Evolutionary conservation across 2,113 vertebrate species (phyloP).

Genomic region (Climacteris rufus): DNA sequence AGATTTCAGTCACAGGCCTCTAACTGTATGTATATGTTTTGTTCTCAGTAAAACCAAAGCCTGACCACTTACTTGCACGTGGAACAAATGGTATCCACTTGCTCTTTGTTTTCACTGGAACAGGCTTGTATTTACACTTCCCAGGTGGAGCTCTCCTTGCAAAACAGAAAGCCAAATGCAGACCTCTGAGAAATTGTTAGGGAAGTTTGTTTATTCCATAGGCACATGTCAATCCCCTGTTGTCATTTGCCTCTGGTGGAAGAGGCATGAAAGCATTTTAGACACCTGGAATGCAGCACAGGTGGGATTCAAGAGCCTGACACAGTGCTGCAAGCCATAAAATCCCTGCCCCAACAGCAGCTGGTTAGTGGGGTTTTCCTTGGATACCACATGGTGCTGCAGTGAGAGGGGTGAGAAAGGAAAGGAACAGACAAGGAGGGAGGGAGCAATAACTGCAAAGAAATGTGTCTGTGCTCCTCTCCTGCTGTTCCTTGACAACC

Average conservation of each 20-base stretch:
- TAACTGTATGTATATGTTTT: not conserved
- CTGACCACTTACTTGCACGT: conserved; percentile 72
- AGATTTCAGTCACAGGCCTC: not conserved
- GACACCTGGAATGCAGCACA: not conserved
- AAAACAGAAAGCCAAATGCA: conserved; percentile 11
- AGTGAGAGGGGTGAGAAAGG: not conserved
- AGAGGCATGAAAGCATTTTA: not conserved
- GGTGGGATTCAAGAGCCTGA: not conserved
- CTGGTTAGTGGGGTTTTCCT: not conserved
- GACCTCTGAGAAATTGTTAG: not conserved
- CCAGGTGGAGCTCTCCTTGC: conserved; percentile 82
- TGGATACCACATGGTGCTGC: not conserved
- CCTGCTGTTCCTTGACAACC: not conserved
- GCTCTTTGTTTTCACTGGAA: conserved; percentile 77
- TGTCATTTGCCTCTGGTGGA: not conserved
- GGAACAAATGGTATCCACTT: conserved; percentile 77
- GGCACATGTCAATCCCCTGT: not conserved
- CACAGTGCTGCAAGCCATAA: not conserved
- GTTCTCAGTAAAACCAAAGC: not conserved
- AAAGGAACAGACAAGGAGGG: not conserved
- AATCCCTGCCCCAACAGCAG: not conserved
- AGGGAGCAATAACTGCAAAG: not conserved
- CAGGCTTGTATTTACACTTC: conserved; percentile 78
- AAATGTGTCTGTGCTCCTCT: fast-evolving
- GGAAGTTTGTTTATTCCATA: not conserved